A percentile compares a stretch with the other conserved stretches of the same genome.
These are phyloP conservation scores for Aplysina aerophoba DNA, from an alignment of 37 sponge, comb jelly and placozoan genomes.

Conservation along the genomic window DNA sequence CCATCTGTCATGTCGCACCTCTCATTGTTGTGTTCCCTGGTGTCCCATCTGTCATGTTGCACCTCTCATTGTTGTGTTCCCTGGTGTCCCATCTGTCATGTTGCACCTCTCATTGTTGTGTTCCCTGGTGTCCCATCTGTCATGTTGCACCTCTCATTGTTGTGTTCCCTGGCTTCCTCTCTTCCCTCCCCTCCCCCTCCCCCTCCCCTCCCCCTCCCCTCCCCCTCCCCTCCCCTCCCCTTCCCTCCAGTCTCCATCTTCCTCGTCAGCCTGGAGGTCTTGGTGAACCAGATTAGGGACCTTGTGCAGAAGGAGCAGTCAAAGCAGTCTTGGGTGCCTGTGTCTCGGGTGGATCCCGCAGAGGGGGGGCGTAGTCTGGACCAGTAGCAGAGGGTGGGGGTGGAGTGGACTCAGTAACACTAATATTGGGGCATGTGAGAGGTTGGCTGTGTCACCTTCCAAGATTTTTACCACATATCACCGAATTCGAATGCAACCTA, in stretches of 20 bases:
- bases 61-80: background rate
- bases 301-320: conserved; percentile 60
- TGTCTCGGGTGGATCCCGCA: background rate
- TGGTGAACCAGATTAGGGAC: conserved; percentile 70
- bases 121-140: background rate
- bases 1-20: no score
- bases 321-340: conserved; percentile 73
- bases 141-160: background rate
- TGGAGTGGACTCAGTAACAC: no score
- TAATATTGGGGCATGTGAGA: no score
- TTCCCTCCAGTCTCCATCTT: conserved; percentile 20
- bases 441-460: no score
- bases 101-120: background rate
- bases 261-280: conserved; percentile 63
- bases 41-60: background rate
- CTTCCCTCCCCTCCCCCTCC: conserved; percentile 20
- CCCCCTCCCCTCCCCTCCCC: no score
- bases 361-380: no score
- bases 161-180: background rate
- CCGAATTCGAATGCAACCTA: no score
- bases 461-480: no score
- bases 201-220: no score
- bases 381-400: no score
- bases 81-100: background rate
- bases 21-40: no score